Evolutionary conservation across 2,797 vertebrate genomes (phyloP).

Genomic region (Clarias pachynema): DNA sequence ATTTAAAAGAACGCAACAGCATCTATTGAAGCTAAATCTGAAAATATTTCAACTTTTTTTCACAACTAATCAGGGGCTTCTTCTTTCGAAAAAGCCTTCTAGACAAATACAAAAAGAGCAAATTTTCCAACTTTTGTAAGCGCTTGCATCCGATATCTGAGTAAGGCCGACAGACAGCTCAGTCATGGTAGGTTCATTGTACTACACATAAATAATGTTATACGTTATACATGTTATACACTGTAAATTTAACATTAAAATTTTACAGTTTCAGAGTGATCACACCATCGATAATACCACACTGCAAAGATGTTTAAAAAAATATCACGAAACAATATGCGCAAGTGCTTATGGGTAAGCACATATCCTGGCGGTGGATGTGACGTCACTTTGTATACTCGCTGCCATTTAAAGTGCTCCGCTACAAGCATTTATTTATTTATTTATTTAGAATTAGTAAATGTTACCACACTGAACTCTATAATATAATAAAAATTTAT

Average conservation of each 20-base stretch:
- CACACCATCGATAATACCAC: neutral
- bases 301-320: neutral
- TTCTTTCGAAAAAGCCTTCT: conserved; percentile 69
- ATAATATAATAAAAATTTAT: no score
- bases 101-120: conserved; percentile 80
- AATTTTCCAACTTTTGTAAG: fast-evolving
- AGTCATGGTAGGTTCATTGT: neutral
- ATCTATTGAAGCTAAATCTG: no score
- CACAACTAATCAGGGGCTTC: conserved; percentile 53
- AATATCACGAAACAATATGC: neutral
- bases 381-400: neutral
- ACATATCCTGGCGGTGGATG: no score
- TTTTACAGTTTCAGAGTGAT: neutral
- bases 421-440: neutral
- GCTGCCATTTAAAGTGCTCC: neutral
- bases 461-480: no score
- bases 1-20: no score
- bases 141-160: fast-evolving
- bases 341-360: conserved; percentile 9
- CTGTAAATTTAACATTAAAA: neutral
- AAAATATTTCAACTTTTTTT: neutral
- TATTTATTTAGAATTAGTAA: no score
- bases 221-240: neutral
- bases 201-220: no score
- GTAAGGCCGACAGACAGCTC: no score